Evolutionary conservation across 2,113 vertebrate species (phyloP).

Genomic region (Serranochromis macrocephalus): DNA sequence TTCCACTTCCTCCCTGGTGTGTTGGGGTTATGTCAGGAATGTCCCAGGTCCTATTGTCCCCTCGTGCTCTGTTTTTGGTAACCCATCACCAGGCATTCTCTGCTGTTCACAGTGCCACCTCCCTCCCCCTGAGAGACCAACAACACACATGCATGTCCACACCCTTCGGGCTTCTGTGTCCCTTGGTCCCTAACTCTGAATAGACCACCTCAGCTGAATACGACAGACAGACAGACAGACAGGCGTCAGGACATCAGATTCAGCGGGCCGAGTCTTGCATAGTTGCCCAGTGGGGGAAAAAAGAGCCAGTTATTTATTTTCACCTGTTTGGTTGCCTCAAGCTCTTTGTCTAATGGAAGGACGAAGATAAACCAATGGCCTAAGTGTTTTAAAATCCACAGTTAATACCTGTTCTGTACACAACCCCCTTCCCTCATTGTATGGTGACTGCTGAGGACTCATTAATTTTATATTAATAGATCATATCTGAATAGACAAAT

Average conservation of each 20-base stretch:
- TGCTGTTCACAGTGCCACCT: constrained; percentile 39
- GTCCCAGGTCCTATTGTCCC: constrained; percentile 68
- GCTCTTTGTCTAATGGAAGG: constrained; percentile 44
- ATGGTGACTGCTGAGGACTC: neutral
- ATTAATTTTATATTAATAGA: neutral
- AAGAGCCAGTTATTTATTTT: constrained; percentile 61
- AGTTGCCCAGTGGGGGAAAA: constrained; percentile 33
- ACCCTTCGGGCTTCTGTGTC: constrained; percentile 49
- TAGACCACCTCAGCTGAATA: constrained; percentile 72
- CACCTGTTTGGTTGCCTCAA: constrained; percentile 60
- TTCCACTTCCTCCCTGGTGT: constrained; percentile 69
- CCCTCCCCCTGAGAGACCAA: constrained; percentile 47
- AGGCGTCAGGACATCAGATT: constrained; percentile 72
- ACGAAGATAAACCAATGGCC: constrained; percentile 39
- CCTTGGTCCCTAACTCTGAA: constrained; percentile 64
- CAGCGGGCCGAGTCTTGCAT: constrained; percentile 41
- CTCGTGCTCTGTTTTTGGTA: constrained; percentile 69
- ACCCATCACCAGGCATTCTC: constrained; percentile 69
- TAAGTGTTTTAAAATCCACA: constrained; percentile 29
- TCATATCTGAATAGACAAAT: neutral
- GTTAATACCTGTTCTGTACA: neutral
- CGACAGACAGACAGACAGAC: constrained; percentile 71
- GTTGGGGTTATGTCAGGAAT: constrained; percentile 75
- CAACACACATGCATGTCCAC: constrained; percentile 37
- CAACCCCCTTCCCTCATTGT: neutral